A percentile compares a stretch with the other conserved stretches of the same genome.
phyloP scores from a whole-genome alignment of 2,113 vertebrate genomes.

The Thermophis baileyi region DNA sequence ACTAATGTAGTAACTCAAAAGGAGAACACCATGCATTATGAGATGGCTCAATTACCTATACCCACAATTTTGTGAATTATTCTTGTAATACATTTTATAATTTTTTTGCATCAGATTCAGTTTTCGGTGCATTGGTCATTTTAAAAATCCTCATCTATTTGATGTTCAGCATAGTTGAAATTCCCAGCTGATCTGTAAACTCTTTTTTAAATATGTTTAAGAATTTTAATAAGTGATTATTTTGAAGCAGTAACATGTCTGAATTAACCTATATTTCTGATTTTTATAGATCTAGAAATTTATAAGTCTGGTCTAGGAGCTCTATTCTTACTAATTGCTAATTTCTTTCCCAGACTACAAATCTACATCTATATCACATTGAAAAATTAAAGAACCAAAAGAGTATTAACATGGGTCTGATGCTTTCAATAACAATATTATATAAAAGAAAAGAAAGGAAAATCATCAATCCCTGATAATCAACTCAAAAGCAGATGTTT shows the following conservation, averaged over 20 bases:
- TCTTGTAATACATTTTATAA: neutral
- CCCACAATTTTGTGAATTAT: neutral
- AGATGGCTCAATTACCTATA: neutral
- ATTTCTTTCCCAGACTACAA: neutral
- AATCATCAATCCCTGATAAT: neutral
- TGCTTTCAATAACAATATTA: neutral
- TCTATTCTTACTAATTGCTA: neutral
- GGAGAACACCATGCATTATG: neutral
- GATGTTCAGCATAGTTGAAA: neutral
- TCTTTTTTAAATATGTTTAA: neutral
- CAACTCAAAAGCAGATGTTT: neutral
- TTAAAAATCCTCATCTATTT: neutral
- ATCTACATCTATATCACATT: neutral
- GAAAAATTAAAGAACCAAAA: neutral
- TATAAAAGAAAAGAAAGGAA: neutral
- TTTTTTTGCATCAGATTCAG: neutral
- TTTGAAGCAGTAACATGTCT: neutral
- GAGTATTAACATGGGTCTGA: neutral
- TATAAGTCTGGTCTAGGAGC: neutral
- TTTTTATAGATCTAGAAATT: neutral
- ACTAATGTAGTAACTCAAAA: neutral
- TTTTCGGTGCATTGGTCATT: neutral
- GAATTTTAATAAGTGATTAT: neutral
- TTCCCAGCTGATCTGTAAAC: neutral
- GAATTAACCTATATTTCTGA: neutral